Conservation (phyloP, 2,888 invertebrate species). For the Drosophila conformis region DNA sequence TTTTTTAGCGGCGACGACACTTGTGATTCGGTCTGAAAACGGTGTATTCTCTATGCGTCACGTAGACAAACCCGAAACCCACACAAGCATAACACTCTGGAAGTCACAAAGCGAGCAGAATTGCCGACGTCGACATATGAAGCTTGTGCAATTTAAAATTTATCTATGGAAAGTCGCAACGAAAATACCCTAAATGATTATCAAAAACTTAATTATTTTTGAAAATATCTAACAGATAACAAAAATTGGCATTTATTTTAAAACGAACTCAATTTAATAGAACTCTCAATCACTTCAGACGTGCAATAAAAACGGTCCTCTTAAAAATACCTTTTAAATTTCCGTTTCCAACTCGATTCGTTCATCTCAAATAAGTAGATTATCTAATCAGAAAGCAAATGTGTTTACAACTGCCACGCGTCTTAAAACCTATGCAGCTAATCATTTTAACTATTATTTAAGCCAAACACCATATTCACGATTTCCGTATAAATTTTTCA, state of each 20-base stretch:
- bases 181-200: slow-evolving; percentile 18
- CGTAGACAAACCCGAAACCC: slow-evolving; percentile 53
- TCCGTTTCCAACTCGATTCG: not conserved
- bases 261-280: not conserved
- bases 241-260: not conserved
- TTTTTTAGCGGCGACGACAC: not conserved
- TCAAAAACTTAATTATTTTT: not conserved
- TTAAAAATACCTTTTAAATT: not conserved
- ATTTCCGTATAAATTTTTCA: not conserved
- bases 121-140: slow-evolving; percentile 16
- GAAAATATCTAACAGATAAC: not conserved
- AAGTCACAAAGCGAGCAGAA: slow-evolving; percentile 32
- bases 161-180: not conserved
- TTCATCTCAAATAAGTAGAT: not conserved
- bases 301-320: not conserved
- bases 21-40: slow-evolving; percentile 35
- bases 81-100: slow-evolving; percentile 13
- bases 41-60: slow-evolving; percentile 70
- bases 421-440: not conserved
- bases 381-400: slow-evolving; percentile 21
- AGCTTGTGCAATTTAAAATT: not conserved
- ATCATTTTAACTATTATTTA: slow-evolving; percentile 18
- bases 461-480: not conserved
- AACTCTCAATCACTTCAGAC: not conserved
- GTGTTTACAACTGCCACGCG: slow-evolving; percentile 24